These are phyloP conservation scores for Trachelus tabidus DNA, from an alignment of 2,888 invertebrate species.

Conservation along the genomic window DNA sequence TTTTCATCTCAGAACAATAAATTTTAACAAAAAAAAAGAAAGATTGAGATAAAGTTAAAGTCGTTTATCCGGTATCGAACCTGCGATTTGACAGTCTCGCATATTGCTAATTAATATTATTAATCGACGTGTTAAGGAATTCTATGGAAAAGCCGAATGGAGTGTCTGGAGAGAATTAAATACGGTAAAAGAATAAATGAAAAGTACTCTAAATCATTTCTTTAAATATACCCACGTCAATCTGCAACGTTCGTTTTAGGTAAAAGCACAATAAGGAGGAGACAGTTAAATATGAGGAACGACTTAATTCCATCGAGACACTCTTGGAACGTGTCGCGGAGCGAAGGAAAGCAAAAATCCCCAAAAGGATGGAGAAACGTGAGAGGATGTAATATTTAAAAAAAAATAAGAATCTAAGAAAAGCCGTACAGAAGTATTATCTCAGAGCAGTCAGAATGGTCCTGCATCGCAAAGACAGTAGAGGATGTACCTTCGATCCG, in stretches of 20 bases:
- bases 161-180: neutral
- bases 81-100: neutral
- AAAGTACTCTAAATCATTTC: neutral
- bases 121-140: neutral
- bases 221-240: neutral
- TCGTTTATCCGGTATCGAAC: neutral
- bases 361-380: neutral
- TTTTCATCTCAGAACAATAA: neutral
- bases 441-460: neutral
- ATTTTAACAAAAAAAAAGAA: neutral
- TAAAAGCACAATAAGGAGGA: neutral
- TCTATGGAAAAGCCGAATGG: neutral
- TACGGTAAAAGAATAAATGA: neutral
- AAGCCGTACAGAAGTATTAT: neutral
- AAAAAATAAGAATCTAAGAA: neutral
- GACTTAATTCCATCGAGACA: neutral
- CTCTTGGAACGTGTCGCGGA: neutral
- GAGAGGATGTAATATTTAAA: neutral
- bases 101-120: neutral
- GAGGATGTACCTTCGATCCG: neutral
- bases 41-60: neutral
- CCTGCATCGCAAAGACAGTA: neutral
- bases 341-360: neutral
- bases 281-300: neutral
- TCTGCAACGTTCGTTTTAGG: neutral